phyloP scores from a whole-genome alignment of 2,888 invertebrate species.

The Liodrosophila aerea region DNA sequence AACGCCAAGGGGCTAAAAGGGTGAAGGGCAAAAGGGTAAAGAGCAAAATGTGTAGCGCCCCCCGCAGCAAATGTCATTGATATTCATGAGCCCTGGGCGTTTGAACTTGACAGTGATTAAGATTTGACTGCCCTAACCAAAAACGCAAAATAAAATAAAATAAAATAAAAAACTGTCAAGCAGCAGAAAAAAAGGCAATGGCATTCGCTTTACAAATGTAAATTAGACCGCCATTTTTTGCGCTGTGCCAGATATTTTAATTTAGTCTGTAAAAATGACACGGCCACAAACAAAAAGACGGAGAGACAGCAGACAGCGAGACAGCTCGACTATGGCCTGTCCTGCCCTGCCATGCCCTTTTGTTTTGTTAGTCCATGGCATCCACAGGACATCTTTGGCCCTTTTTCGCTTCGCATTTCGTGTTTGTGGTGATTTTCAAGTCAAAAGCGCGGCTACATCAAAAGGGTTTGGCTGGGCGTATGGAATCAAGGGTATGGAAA shows the following conservation, averaged over 20 bases:
- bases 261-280: conserved; percentile 79
- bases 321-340: neutral
- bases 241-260: conserved; percentile 72
- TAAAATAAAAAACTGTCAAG: neutral
- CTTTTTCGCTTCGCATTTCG: conserved; percentile 29
- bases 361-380: conserved; percentile 53
- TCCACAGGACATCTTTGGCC: conserved; percentile 38
- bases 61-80: conserved; percentile 66
- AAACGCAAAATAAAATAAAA: conserved; percentile 1
- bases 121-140: conserved; percentile 67
- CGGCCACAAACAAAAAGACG: conserved; percentile 71
- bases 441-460: conserved; percentile 71
- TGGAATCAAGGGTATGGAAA: conserved; percentile 60
- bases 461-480: conserved; percentile 63
- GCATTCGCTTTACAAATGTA: conserved; percentile 76
- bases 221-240: conserved; percentile 74
- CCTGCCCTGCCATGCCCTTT: conserved; percentile 25
- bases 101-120: conserved; percentile 79
- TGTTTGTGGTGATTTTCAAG: conserved; percentile 63
- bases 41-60: neutral
- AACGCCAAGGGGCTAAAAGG: conserved; percentile 25
- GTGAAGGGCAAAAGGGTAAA: conserved; percentile 1
- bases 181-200: conserved; percentile 52
- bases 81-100: conserved; percentile 75
- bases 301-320: conserved; percentile 14